phyloP scores from a whole-genome alignment of 2,888 invertebrate genomes.

The Microplitis manilae region DNA sequence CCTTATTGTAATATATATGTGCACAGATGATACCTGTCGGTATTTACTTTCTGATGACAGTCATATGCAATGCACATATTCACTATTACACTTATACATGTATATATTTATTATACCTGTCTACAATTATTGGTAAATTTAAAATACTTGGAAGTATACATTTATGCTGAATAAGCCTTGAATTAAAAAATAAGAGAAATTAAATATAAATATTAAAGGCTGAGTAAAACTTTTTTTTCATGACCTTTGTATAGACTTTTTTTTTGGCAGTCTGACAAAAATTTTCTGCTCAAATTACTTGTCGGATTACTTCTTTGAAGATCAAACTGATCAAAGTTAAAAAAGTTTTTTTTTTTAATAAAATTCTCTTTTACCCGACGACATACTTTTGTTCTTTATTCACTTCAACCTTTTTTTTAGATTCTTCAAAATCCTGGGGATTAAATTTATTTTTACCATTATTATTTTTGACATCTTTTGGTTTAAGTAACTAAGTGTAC shows the following conservation, averaged over 20 bases:
- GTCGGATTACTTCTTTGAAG: neutral
- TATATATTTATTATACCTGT: neutral
- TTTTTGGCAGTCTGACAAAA: neutral
- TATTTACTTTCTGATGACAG: slow-evolving; percentile 23
- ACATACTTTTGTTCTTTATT: neutral
- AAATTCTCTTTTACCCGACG: neutral
- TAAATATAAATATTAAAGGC: neutral
- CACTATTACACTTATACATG: neutral
- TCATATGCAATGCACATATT: slow-evolving; percentile 45
- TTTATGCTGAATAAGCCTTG: neutral
- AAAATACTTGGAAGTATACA: neutral
- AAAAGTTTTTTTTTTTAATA: neutral
- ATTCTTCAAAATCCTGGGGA: neutral
- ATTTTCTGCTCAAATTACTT: neutral
- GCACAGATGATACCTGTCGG: slow-evolving; percentile 14
- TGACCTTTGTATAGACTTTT: neutral
- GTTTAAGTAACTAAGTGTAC: neutral
- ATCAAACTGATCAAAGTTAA: neutral
- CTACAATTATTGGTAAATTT: neutral
- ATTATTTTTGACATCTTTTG: neutral
- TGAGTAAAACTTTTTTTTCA: neutral
- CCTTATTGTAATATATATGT: slow-evolving; percentile 40
- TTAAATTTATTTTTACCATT: neutral
- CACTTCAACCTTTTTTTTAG: neutral
- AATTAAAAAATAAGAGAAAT: neutral